Base-by-base conservation (phyloP, 2,113 vertebrate species). In the Etheostoma cragini region DNA sequence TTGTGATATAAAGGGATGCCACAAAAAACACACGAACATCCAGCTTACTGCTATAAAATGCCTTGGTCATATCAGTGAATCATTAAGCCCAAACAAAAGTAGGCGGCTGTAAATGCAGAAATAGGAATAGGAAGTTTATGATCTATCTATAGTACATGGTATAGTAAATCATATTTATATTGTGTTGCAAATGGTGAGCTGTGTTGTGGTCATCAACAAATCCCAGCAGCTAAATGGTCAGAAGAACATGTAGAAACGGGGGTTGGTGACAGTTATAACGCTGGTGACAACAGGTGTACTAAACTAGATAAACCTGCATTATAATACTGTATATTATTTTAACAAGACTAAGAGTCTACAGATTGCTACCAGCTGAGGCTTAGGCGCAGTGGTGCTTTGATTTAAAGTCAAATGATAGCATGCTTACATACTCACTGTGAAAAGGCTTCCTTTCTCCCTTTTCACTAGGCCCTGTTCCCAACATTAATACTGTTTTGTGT, bases 11-110 rank as follows among this genome's bases (percentile, higher is more conserved):
- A 54, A 47, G 10, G 0, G 35, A 57, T 56, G 38, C 14, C n/a
- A 72, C n/a, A 64, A 57, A 47, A 47, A 30, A 35, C 42, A 33
- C 13, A 17, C 15, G 5, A 17, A 13, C 12, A 24, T n/a, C 65
- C 26, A 42, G 72, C 42, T 50, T 10, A 12, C 42, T 33, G 67
- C 22, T 67, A 15, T 78, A 61, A 72, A 66, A 60, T 21, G 26
- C 46, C 15, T 5, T 65, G 58, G 49, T 53, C 42, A 26, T 15
- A 26, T 17, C 17, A 3, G 65, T 70, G 26, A 71, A 64, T 57
- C 30, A 52, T 22, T 14, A 8, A 17, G 2, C 30, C 22, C 5
- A 1, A 14, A 33, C 46, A 6, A 56, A 66, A 21, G 30, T 15
- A 53, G 35, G 14, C 14, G 64, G 42, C 53, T 35, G 19, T 76